Conservation (phyloP, 1,140 invertebrate genomes). For the Drosophila rhopaloa region DNA sequence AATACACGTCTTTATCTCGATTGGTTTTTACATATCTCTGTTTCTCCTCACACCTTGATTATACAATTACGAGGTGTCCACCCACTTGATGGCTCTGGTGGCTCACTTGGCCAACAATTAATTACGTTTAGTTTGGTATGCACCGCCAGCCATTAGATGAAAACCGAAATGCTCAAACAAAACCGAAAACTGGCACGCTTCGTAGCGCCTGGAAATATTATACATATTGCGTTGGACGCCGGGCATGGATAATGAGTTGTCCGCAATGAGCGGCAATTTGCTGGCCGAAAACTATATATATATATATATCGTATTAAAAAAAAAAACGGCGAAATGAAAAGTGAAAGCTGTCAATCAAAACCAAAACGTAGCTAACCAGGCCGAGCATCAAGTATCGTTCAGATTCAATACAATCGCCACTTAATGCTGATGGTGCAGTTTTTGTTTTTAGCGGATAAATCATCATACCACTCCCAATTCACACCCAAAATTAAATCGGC, state of each 20-base stretch:
- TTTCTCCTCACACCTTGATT: constrained; percentile 2
- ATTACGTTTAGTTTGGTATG: constrained; percentile 70
- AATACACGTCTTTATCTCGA: background rate
- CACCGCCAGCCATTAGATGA: constrained; percentile 43
- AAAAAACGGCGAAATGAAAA: constrained; percentile 41
- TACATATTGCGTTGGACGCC: constrained; percentile 30
- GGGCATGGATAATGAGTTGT: constrained; percentile 32
- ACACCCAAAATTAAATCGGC: constrained; percentile 8
- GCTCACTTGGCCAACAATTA: constrained; percentile 55
- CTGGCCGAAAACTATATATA: constrained; percentile 14
- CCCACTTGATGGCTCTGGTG: background rate
- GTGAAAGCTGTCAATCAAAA: constrained; percentile 74
- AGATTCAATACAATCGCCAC: constrained; percentile 26
- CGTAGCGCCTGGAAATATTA: constrained; percentile 30
- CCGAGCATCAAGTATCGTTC: constrained; percentile 30
- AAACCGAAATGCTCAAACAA: constrained; percentile 27
- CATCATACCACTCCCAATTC: background rate
- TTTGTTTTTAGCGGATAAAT: background rate
- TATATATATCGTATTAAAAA: background rate
- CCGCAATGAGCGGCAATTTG: constrained; percentile 48
- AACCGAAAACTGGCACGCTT: constrained; percentile 31
- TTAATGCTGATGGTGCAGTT: constrained; percentile 39
- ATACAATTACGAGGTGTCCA: constrained; percentile 13
- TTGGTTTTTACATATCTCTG: background rate
- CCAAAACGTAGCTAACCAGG: constrained; percentile 39